Base-by-base conservation (phyloP, 2,113 vertebrate genomes). In the Vanacampus margaritifer region DNA sequence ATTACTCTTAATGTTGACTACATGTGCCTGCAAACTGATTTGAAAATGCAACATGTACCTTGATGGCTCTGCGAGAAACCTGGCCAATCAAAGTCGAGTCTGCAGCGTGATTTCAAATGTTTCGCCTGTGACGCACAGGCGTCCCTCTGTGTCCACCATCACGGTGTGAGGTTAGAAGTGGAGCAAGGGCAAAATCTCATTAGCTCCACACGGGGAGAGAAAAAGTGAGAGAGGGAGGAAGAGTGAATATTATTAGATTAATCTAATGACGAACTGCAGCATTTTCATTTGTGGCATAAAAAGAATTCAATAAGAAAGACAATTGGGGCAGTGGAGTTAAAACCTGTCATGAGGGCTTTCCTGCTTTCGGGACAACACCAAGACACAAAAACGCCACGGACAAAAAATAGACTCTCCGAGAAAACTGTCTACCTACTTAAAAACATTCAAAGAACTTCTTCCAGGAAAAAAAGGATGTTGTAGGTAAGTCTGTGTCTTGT, bases 241-340 rank as follows among this genome's bases (percentile, higher is more conserved):
- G 84, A 81, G 69, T 79, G 79, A 79, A 79, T 79, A 80, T 86
- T 83, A 92, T 92, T 89, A 84, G 85, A 91, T 92, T 90, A 90
- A 89, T 90, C 72, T 91, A 92, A 92, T 90, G 89, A 89, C 88
- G 75, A 86, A 86, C 90, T 63, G 88, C 86, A 91, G 87, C 83
- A 50, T 88, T 91, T 91, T 90, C 88, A 91, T 93, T 93, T 91
- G 86, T 65, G 83, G 76, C 41, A 81, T 78, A 85, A 87, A 89
- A 78, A 80, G 69, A 88, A 89, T 84, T 83, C 71, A 83, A 86
- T 88, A 81, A 72, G 64, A 87, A 84, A 80, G 77, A 86, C 79
- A 86, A 87, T 71, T 72, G 68, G 61, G 80, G 82, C 70, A 77
- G 72, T 51, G 37, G 26, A 72, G 58, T 69, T 45, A 66, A 84